These are phyloP conservation scores for Corythornis madagascariensis DNA, from an alignment of 2,113 vertebrate species.

Conservation along the genomic window DNA sequence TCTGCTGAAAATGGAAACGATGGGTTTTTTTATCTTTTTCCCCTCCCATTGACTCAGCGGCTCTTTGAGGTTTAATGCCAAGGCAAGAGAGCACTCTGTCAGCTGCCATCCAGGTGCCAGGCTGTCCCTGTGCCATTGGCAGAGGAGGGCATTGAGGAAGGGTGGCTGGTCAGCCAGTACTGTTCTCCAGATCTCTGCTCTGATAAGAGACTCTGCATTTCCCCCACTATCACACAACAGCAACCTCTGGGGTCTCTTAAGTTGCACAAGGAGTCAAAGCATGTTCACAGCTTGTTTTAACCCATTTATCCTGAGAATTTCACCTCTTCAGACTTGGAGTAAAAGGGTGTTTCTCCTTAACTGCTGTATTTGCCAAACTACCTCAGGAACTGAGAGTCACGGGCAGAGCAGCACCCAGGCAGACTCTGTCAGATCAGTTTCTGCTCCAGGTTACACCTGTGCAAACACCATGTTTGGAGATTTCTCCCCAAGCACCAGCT, in stretches of 20 bases:
- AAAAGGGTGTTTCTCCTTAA: background rate
- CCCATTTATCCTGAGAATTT: background rate
- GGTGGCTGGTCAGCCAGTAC: accelerated
- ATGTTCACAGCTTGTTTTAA: background rate
- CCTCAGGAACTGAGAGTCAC: background rate
- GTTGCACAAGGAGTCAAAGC: background rate
- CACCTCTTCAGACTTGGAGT: background rate
- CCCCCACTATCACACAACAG: background rate
- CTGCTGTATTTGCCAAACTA: background rate
- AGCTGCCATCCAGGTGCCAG: background rate
- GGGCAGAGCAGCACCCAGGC: background rate
- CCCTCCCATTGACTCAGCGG: background rate
- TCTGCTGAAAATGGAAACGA: background rate
- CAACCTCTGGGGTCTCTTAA: background rate
- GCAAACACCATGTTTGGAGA: constrained; percentile 8
- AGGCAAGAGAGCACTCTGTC: background rate
- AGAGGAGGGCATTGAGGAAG: background rate
- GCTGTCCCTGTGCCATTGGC: background rate
- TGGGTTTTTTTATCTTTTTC: background rate
- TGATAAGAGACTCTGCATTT: background rate
- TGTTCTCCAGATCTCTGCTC: background rate
- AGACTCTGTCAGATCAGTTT: background rate
- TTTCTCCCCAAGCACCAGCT: constrained; percentile 47
- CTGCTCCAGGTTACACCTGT: constrained; percentile 59
- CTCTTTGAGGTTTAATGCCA: background rate